These are phyloP conservation scores for Cyphomyrus discorhynchus DNA, from an alignment of 2,113 vertebrate species.

Conservation along the genomic window DNA sequence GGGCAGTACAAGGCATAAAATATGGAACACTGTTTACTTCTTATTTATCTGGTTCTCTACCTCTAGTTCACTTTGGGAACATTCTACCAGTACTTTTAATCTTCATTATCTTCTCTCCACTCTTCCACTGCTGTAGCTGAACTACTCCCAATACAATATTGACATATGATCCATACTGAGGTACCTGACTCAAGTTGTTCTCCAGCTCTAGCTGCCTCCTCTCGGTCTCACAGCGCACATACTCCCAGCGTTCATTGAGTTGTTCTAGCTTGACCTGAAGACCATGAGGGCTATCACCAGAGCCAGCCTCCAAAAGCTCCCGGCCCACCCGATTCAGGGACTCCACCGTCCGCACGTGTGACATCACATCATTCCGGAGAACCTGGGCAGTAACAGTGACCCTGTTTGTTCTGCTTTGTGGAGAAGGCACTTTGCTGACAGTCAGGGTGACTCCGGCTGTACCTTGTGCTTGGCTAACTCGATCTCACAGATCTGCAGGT, in stretches of 20 bases:
- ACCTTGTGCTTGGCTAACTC: constrained; percentile 87
- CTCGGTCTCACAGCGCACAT: constrained; percentile 70
- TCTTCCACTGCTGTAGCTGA: neutral
- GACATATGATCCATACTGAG: neutral
- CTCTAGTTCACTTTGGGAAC: neutral
- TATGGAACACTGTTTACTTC: neutral
- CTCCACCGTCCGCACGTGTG: constrained; percentile 69
- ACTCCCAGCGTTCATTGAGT: constrained; percentile 73
- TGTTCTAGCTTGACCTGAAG: constrained; percentile 64
- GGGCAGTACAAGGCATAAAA: neutral
- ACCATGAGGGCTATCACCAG: constrained; percentile 57
- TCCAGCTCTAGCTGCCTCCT: constrained; percentile 74
- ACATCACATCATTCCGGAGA: constrained; percentile 75
- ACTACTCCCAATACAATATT: neutral
- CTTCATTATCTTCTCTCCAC: neutral
- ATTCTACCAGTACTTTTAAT: neutral
- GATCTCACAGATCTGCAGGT: constrained; percentile 80
- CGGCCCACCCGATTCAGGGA: constrained; percentile 66
- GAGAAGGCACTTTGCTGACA: neutral
- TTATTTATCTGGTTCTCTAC: neutral
- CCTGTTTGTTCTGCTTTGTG: neutral
- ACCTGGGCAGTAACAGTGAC: constrained; percentile 52
- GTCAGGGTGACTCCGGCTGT: neutral
- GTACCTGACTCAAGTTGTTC: constrained; percentile 77
- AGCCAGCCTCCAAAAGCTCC: constrained; percentile 61